Conservation (phyloP, 2,113 vertebrate species). For the Grammatotria lemairii region DNA sequence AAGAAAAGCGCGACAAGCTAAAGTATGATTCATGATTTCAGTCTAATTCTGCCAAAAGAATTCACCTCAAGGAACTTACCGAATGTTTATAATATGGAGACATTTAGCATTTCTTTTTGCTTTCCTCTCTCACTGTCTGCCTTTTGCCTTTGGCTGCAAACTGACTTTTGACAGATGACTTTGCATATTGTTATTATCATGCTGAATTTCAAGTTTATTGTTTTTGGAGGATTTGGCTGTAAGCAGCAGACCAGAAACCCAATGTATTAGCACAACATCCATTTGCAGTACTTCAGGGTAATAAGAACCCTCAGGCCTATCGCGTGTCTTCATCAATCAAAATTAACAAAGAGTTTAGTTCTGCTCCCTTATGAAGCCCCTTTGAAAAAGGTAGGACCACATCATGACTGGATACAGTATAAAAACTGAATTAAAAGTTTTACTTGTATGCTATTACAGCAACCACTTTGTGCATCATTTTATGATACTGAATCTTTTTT, state of each 20-base stretch:
- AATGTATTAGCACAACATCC: slow-evolving; percentile 21
- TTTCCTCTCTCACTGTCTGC: background rate
- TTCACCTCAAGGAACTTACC: slow-evolving; percentile 18
- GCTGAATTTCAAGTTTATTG: slow-evolving; percentile 45
- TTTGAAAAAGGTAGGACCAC: background rate
- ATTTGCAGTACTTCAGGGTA: slow-evolving; percentile 30
- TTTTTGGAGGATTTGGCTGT: slow-evolving; percentile 44
- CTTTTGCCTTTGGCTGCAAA: slow-evolving; percentile 43
- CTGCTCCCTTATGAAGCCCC: background rate
- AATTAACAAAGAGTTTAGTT: slow-evolving; percentile 12
- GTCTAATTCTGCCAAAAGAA: slow-evolving; percentile 30
- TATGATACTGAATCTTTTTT: background rate
- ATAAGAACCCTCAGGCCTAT: slow-evolving; percentile 16
- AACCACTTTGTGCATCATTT: background rate
- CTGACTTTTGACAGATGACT: slow-evolving; percentile 49
- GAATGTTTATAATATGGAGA: slow-evolving; percentile 48
- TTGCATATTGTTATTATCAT: slow-evolving; percentile 47
- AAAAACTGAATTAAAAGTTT: background rate
- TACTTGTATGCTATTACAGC: background rate
- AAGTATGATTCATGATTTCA: slow-evolving; percentile 38
- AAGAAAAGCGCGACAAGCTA: background rate
- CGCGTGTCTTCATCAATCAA: slow-evolving; percentile 32
- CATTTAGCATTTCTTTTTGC: slow-evolving; percentile 22
- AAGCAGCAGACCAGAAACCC: slow-evolving; percentile 20
- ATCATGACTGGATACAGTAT: background rate